These are phyloP conservation scores for Telmatochromis sp. DNA, from an alignment of 2,113 vertebrate genomes.

Conservation along the genomic window DNA sequence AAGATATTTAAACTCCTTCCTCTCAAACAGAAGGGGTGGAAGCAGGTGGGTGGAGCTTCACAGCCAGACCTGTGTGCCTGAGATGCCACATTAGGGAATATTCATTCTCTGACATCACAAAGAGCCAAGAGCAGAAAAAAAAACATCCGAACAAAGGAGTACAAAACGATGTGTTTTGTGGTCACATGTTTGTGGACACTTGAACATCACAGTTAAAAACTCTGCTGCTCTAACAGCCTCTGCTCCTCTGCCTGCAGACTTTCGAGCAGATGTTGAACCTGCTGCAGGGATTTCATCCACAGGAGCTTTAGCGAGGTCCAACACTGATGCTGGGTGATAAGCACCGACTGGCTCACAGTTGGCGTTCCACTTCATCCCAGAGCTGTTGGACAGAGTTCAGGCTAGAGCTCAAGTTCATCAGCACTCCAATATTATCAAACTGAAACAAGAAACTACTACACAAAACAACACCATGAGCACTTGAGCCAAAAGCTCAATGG, in stretches of 20 bases:
- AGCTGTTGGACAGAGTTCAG: background rate
- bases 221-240: background rate
- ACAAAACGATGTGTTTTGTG: background rate
- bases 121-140: background rate
- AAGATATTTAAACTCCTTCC: background rate
- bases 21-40: background rate
- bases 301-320: background rate
- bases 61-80: background rate
- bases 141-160: rapidly evolving
- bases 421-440: background rate
- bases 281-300: background rate
- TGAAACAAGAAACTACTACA: background rate
- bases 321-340: background rate
- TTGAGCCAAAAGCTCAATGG: background rate
- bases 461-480: background rate
- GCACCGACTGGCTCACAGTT: background rate
- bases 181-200: background rate
- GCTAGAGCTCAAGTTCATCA: background rate
- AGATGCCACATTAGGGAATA: background rate
- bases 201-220: background rate
- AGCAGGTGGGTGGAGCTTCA: background rate
- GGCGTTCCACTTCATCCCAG: background rate
- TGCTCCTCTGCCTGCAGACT: background rate
- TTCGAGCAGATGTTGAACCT: background rate
- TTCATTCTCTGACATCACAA: background rate